Conservation (phyloP, 2,797 vertebrate genomes). For the Heteromormyrus szaboi region DNA sequence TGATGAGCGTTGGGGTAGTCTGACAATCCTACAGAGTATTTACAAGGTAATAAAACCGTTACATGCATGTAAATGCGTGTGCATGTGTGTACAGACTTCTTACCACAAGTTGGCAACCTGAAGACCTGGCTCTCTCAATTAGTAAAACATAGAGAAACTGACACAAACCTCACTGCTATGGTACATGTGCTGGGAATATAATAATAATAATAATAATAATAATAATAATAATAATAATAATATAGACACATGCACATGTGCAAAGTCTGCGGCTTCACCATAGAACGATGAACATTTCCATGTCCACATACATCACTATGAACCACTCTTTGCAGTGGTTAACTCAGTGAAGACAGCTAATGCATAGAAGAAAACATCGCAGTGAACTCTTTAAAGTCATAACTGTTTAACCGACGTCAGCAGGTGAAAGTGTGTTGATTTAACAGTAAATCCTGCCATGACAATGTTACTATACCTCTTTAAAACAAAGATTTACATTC, state of each 20-base stretch:
- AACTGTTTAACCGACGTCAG: background rate
- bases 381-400: background rate
- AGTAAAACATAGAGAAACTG: background rate
- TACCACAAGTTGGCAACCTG: background rate
- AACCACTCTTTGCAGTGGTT: background rate
- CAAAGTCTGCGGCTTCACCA: background rate
- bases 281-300: background rate
- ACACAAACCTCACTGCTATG: background rate
- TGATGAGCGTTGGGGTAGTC: no score
- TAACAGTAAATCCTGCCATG: background rate
- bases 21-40: background rate
- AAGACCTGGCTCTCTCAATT: background rate
- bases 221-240: no score
- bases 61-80: background rate
- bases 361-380: background rate
- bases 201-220: background rate
- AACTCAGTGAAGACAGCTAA: background rate
- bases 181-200: background rate
- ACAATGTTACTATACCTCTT: background rate
- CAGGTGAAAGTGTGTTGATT: background rate
- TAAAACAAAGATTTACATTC: background rate
- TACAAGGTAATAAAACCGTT: background rate
- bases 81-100: background rate
- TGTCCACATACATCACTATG: background rate
- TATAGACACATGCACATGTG: no score